These are phyloP conservation scores for Jordanella pulchra DNA, from an alignment of 2,797 vertebrate genomes.

Conservation along the genomic window DNA sequence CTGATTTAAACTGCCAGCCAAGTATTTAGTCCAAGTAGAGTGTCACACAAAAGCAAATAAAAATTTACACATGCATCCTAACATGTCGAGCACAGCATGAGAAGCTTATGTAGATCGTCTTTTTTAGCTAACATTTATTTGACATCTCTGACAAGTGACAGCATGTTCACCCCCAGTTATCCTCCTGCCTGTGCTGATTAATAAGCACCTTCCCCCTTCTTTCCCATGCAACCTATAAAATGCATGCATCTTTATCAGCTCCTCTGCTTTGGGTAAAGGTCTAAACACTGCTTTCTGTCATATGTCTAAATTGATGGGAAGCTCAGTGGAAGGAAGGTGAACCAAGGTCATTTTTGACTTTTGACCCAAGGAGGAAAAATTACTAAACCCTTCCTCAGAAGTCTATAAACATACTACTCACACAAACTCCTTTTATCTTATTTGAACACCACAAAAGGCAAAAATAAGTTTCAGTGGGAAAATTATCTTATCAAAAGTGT, in stretches of 20 bases:
- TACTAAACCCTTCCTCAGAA: slow-evolving; percentile 54
- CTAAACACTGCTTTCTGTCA: slow-evolving; percentile 63
- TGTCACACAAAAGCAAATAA: slow-evolving; percentile 18
- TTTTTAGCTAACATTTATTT: slow-evolving; percentile 47
- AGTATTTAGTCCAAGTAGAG: neutral
- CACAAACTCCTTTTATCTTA: slow-evolving; percentile 27
- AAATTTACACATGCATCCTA: slow-evolving; percentile 18
- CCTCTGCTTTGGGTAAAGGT: slow-evolving; percentile 31
- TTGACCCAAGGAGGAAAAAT: slow-evolving; percentile 58
- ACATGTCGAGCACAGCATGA: slow-evolving; percentile 35
- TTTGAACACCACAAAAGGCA: slow-evolving; percentile 31
- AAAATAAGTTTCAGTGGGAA: slow-evolving; percentile 37
- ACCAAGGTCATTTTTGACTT: slow-evolving; percentile 68
- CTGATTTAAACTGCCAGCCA: neutral
- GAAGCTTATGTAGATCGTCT: slow-evolving; percentile 40
- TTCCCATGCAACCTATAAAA: slow-evolving; percentile 22
- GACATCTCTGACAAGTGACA: slow-evolving; percentile 63
- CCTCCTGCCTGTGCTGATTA: slow-evolving; percentile 20
- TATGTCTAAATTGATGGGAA: slow-evolving; percentile 57
- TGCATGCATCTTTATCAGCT: neutral
- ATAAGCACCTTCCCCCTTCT: slow-evolving; percentile 20
- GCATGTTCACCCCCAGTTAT: slow-evolving; percentile 58
- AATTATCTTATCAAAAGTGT: slow-evolving; percentile 32
- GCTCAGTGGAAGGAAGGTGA: slow-evolving; percentile 66
- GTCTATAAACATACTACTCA: slow-evolving; percentile 66